Base-by-base conservation (phyloP, 2,888 invertebrate species). In the Rhagonycha fulva region DNA sequence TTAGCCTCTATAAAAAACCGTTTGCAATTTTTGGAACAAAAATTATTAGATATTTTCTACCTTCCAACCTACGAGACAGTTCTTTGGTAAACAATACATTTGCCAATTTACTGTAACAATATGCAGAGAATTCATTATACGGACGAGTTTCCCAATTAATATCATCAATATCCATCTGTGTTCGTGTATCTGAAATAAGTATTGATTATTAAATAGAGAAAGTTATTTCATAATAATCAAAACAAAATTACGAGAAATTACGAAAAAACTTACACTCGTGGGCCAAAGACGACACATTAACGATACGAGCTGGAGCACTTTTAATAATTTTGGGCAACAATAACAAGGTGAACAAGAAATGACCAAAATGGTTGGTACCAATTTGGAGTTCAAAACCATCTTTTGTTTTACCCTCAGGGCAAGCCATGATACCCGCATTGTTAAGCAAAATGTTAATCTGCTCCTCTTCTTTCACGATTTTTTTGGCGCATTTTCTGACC, bases 361-460 rank as follows among this genome's bases (percentile, higher is more conserved):
- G 87, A 7, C 86, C 76, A 12, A 76, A 70, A 84, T 93, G 91
- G 84, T 93, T 93, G 0, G 91, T 90, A 14, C 91, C 93, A 4
- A 93, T 86, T 77, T 93, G 93, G 19, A 19, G 1, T 19, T 19
- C 19, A 19, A 19, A 19, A 19, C 19, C 19, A 19, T 19, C 19
- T 2, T 89, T 90, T 0, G 93, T 92, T 62, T 88, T 86, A 0
- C 88, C 87, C 68, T 89, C 87, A 0, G 92, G 91, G 68, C 91
- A 91, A 84, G 90, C 89, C 92, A 93, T 92, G 0, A 93, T 89
- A 0, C 94, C 94, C 7, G 93, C 93, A 85, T 94, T 94, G 82
- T 94, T 93, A 2, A 94, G 90, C 1, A 94, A 87, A 74, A 93
- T 88, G 81, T 93, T 90, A 9, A 93, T 89, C 71, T 89, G 88